Percentiles rank a stretch among this genome's conserved stretches.
These are phyloP conservation scores for Lytechinus pictus DNA, from an alignment of 35 echinoderm and acorn worm species.

Conservation along the genomic window DNA sequence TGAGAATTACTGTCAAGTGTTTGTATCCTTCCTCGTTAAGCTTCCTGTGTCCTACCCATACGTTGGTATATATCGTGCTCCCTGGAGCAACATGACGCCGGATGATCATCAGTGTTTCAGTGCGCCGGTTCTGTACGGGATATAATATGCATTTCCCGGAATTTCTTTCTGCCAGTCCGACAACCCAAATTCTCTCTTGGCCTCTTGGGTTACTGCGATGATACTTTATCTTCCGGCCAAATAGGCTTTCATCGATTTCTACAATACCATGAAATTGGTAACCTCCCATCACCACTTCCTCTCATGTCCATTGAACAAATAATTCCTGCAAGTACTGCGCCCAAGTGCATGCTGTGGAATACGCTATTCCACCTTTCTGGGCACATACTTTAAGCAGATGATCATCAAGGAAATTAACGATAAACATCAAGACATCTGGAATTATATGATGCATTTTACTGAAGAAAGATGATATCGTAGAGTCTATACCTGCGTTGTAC, in stretches of 20 bases:
- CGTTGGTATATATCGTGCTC: background rate
- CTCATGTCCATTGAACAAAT: background rate
- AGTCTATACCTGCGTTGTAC: background rate
- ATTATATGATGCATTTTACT: too few relatives aligned
- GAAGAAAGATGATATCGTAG: too few relatives aligned
- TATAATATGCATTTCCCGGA: too few relatives aligned
- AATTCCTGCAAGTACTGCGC: background rate
- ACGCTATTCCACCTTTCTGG: background rate
- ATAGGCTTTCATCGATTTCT: constrained; percentile 30
- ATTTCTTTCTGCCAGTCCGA: too few relatives aligned
- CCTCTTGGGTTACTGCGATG: background rate
- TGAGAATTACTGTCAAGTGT: background rate
- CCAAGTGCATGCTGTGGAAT: background rate
- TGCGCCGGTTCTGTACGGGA: background rate
- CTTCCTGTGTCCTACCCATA: background rate
- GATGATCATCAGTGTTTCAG: background rate
- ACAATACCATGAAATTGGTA: background rate
- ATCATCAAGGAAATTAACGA: background rate
- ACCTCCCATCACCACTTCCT: background rate
- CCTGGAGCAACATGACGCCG: background rate
- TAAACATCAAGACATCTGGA: background rate
- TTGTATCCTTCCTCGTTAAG: background rate
- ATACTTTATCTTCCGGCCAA: background rate
- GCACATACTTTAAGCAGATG: background rate
- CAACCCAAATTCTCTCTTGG: too few relatives aligned